Conservation (phyloP, 2,113 vertebrate species). For the Prolemur simus region DNA sequence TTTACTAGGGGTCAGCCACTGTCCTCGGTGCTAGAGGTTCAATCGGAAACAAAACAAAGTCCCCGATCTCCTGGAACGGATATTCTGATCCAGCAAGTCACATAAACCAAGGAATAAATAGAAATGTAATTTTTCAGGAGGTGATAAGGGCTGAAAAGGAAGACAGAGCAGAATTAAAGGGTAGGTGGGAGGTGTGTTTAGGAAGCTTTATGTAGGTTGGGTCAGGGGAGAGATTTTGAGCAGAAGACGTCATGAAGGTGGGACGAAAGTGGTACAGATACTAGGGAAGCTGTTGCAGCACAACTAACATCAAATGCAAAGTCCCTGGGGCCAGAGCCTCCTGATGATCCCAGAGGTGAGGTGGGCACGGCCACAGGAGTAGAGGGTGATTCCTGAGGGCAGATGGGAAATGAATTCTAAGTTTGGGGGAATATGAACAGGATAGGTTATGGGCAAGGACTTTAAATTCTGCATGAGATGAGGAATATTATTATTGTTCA, state of each 20-base stretch:
- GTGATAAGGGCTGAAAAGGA: neutral
- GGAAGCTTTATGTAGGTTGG: neutral
- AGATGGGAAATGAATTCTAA: neutral
- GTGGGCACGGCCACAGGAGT: rapidly evolving
- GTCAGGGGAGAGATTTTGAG: neutral
- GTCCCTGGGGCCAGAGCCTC: neutral
- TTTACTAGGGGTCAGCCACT: rapidly evolving
- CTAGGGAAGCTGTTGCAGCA: no score
- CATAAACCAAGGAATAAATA: neutral
- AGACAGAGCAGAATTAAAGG: neutral
- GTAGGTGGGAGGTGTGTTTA: neutral
- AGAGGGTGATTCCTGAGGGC: neutral
- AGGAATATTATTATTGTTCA: neutral
- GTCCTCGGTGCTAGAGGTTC: neutral
- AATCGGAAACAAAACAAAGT: rapidly evolving
- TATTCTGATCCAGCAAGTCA: neutral
- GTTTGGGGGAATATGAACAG: neutral
- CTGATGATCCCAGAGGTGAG: rapidly evolving
- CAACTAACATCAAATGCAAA: neutral
- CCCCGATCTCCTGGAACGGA: neutral
- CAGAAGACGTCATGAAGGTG: neutral
- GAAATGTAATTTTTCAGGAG: neutral
- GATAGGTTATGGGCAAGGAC: neutral
- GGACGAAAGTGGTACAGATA: rapidly evolving
- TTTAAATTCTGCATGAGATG: neutral